A percentile compares a stretch with the other conserved stretches of the same genome.
Conservation (phyloP, 2,113 vertebrate genomes). For the Urocitellus parryii region DNA sequence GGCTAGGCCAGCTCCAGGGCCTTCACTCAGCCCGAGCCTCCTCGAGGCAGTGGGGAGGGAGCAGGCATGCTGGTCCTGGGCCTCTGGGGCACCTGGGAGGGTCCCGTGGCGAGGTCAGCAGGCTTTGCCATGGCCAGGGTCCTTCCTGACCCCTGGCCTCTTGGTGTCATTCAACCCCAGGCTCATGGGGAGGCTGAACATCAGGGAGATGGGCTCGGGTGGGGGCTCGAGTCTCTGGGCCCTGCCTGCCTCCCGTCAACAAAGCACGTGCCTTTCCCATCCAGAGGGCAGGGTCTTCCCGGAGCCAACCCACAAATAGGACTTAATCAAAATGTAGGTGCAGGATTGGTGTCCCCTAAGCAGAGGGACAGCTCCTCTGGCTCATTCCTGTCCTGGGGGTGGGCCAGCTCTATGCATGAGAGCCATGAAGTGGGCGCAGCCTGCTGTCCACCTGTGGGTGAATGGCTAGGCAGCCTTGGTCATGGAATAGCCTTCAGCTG, state of each 20-base stretch:
- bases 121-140: neutral
- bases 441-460: rapidly evolving
- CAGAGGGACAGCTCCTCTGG: rapidly evolving
- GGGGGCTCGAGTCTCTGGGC: neutral
- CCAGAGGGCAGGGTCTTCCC: rapidly evolving
- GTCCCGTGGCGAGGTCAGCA: neutral
- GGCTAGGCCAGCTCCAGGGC: neutral
- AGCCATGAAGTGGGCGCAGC: neutral
- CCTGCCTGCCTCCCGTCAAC: neutral
- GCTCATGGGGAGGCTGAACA: neutral
- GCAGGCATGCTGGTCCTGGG: neutral
- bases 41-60: neutral
- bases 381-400: neutral
- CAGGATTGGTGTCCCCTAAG: rapidly evolving
- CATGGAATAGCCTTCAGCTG: neutral
- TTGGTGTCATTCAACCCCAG: neutral
- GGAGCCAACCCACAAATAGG: rapidly evolving
- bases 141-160: neutral
- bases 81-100: too few species aligned
- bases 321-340: rapidly evolving
- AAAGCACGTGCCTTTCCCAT: neutral
- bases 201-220: neutral
- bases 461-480: too few species aligned
- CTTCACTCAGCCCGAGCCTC: neutral
- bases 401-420: too few species aligned